These are phyloP conservation scores for Spea bombifrons DNA, from an alignment of 2,113 vertebrate species.

Conservation along the genomic window DNA sequence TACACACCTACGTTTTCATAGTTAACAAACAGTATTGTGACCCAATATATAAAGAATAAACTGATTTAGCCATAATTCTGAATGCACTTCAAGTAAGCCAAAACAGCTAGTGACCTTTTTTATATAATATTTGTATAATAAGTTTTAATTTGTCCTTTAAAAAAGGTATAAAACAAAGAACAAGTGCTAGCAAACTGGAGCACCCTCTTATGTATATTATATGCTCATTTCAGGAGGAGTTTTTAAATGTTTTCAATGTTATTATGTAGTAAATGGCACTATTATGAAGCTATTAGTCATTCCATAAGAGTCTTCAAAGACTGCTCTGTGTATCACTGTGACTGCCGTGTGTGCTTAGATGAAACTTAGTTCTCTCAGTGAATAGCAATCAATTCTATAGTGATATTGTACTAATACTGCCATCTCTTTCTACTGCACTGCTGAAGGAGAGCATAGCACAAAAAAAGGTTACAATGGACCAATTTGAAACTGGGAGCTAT, in stretches of 20 bases:
- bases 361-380: conserved; percentile 93
- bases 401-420: conserved; percentile 89
- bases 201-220: conserved; percentile 91
- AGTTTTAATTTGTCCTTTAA: conserved; percentile 91
- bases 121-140: conserved; percentile 77
- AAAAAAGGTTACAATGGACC: conserved; percentile 70
- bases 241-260: conserved; percentile 98
- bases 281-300: conserved; percentile 97
- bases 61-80: conserved; percentile 81
- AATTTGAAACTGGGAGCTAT: conserved; percentile 74
- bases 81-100: conserved; percentile 82
- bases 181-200: conserved; percentile 83
- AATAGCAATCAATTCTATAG: conserved; percentile 88
- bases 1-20: conserved; percentile 73
- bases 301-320: conserved; percentile 91
- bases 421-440: conserved; percentile 89
- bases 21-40: conserved; percentile 80
- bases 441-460: conserved; percentile 72
- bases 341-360: conserved; percentile 94
- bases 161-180: conserved; percentile 75
- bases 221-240: conserved; percentile 88
- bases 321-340: conserved; percentile 99
- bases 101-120: conserved; percentile 82
- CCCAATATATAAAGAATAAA: conserved; percentile 71
- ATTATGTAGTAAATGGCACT: conserved; percentile 95